Evolutionary conservation across 2,888 invertebrate species (phyloP), one percentile per base, ranked within the genome.

Genomic region (Dusona sp.): DNA sequence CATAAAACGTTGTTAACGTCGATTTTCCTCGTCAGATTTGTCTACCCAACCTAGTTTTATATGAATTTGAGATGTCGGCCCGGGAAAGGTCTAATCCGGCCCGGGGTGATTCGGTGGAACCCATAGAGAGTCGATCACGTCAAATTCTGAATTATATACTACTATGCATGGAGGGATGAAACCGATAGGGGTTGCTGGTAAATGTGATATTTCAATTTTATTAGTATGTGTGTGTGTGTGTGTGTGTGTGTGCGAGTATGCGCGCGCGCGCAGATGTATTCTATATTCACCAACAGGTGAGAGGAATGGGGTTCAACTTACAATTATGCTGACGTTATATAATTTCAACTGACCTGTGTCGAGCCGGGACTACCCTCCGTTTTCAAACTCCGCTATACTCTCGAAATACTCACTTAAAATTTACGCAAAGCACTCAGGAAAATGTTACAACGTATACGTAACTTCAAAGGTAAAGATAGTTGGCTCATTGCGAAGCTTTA

Each of bases 271-370:
- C 57, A 25, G 25, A 57, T 25, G 9, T 57, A 57, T 61, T 29
- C 61, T 16, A 61, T 61, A 61, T 61, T 42, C 11, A 45, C 42
- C 19, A 64, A 70, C 36, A 48, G 64, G 70, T 45, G 57, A 75
- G 54, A 68, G 45, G 54, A 57, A 65, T 77, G 79, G 33, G 67
- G 75, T 74, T 83, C 38, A 83, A 83, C 65, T 86, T 75, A 83
- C 75, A 79, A 85, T 85, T 75, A 79, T 68, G 45, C 57, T 45
- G 64, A 64, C 64, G 72, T 68, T 65, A 61, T 54, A 70, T n/a
- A 84, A 65, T 75, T 86, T 79, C 54, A 57, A 61, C 64, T 79
- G 85, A 85, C 79, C 79, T 29, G 51, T 33, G 22, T 19, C 45
- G 54, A 74, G 74, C 74, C 64, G 29, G 13, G 73, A 64, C 68